These are phyloP conservation scores for Merluccius polli DNA, from an alignment of 2,797 vertebrate species.

Conservation along the genomic window DNA sequence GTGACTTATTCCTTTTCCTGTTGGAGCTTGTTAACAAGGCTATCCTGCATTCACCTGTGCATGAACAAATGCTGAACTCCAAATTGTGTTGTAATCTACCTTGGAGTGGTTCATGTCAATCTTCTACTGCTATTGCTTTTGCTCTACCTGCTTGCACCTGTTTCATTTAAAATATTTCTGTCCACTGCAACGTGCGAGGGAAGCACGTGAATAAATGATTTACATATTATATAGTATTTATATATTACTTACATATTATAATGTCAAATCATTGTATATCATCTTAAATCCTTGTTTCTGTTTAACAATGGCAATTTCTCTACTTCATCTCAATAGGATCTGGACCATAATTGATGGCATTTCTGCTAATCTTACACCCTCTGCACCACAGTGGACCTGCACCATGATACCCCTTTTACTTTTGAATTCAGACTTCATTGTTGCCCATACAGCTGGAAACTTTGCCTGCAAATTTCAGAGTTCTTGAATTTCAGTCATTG, in stretches of 20 bases:
- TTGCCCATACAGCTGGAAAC: slow-evolving; percentile 74
- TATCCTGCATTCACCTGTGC: neutral
- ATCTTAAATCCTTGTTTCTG: neutral
- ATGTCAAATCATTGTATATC: neutral
- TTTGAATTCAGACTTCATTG: slow-evolving; percentile 25
- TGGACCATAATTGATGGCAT: slow-evolving; percentile 14
- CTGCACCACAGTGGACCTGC: neutral
- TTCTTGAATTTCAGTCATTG: slow-evolving; percentile 79
- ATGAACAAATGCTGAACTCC: neutral
- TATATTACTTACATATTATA: too few relatives aligned
- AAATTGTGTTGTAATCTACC: neutral
- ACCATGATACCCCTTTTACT: slow-evolving; percentile 15
- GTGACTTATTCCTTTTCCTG: neutral
- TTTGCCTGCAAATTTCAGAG: slow-evolving; percentile 73
- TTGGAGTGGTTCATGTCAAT: neutral
- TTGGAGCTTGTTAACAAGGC: neutral
- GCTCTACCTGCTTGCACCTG: neutral
- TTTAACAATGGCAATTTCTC: neutral
- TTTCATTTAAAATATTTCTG: neutral
- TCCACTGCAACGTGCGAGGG: neutral
- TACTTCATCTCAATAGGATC: slow-evolving; percentile 9
- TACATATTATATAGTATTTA: too few relatives aligned
- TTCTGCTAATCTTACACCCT: neutral
- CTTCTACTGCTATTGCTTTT: neutral
- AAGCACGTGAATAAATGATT: neutral